Evolutionary conservation across 2,113 vertebrate genomes (phyloP).

Genomic region (Ailuropoda melanoleuca): DNA sequence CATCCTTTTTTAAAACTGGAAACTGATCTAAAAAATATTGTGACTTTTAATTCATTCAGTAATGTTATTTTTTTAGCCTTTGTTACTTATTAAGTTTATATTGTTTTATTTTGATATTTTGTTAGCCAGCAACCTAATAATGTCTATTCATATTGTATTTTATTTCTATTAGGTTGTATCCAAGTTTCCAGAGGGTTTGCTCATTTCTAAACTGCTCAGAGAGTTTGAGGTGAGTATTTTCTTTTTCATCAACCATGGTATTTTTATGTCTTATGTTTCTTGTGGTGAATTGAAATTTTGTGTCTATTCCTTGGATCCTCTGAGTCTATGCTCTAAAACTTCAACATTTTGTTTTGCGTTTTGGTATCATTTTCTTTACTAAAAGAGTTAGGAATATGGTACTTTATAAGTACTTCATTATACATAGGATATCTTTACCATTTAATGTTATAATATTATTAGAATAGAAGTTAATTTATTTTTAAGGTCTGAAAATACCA

Average conservation of each 20-base stretch:
- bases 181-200: conserved; percentile 84
- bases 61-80: not conserved
- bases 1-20: not conserved
- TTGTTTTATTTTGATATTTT: conserved; percentile 37
- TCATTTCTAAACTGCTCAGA: conserved; percentile 86
- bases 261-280: not conserved
- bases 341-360: conserved; percentile 39
- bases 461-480: conserved; percentile 1
- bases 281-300: not conserved
- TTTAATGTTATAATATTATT: not conserved
- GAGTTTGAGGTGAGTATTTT: conserved; percentile 89
- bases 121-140: not conserved
- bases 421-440: not conserved
- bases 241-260: not conserved
- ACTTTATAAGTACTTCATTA: not conserved
- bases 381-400: not conserved
- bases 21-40: not conserved
- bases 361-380: conserved; percentile 4
- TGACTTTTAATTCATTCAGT: not conserved
- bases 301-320: not conserved
- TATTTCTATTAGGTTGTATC: conserved; percentile 77
- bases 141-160: conserved; percentile 8
- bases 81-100: conserved; percentile 5
- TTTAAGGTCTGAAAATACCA: not conserved
- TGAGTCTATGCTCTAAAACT: not conserved